Base-by-base conservation (phyloP, 2,113 vertebrate genomes). In the Notechis scutatus region DNA sequence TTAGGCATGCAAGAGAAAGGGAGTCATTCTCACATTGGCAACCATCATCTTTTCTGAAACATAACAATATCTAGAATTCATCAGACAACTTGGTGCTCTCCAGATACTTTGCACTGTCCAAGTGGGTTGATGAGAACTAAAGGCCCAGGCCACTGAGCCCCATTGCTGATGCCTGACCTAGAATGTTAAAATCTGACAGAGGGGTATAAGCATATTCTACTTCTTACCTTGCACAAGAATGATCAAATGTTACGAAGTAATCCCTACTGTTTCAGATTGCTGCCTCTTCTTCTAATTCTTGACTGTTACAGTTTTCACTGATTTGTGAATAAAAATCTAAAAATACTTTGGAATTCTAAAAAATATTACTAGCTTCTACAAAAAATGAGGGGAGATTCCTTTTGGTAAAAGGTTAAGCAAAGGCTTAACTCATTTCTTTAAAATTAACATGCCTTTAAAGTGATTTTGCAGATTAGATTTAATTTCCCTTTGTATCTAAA, bases 391-490 rank as follows among this genome's bases (percentile, higher is more conserved):
- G 15, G 15, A 9, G 26, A 7, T 26, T 39, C 54, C 18, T 88
- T 57, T 26, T 59, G 29, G 11, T n/a, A 15, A 23, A 39, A 47
- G 34, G 88, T 85, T 74, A 88, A 89, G 64, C 69, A 45, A n/a
- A 57, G 14, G 64, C 26, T 89, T 69, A 56, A 54, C 39, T 56
- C 20, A 23, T 34, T 85, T 89, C 50, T 34, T 39, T 90, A 15
- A 90, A 90, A 59, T 64, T 81, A 90, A 42, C 42, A 47, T 45
- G 55, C 3, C 81, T 39, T 69, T 74, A 55, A 50, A 61, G 29
- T 39, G 88, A 90, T 86, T 93, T 50, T 93, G n/a, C 29, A 93
- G 89, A 47, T 57, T 52, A 92, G 29, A 54, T 34, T 90, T 45
- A 90, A 61, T 90, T 74, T 86, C 56, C 34, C 54, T 56, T 86